A percentile compares a stretch with the other conserved stretches of the same genome.
phyloP scores from a whole-genome alignment of 2,797 vertebrate species.

The Ciconia nigra region DNA sequence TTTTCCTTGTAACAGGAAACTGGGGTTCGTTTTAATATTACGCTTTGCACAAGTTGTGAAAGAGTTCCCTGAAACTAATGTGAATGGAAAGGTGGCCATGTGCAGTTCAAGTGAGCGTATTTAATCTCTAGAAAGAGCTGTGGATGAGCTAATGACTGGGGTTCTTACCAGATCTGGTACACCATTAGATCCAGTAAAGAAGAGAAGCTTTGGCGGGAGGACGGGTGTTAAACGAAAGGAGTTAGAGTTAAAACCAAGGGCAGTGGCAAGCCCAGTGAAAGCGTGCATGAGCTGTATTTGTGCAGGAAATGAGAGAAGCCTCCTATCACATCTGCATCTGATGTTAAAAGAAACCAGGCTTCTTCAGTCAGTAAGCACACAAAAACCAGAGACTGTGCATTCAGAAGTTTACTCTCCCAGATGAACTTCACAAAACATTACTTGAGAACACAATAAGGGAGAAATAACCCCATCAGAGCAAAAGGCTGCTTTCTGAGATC shows the following conservation, averaged over 20 bases:
- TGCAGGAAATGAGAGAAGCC: neutral
- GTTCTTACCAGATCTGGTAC: neutral
- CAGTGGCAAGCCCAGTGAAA: neutral
- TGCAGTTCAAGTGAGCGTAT: accelerated
- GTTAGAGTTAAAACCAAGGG: neutral
- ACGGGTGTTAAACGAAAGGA: neutral
- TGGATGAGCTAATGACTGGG: neutral
- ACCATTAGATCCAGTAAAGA: neutral
- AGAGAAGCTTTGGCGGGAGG: neutral
- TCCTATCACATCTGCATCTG: neutral
- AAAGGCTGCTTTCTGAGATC: neutral
- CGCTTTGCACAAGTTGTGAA: neutral
- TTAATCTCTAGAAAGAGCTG: neutral
- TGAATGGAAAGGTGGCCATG: neutral
- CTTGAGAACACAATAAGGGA: neutral
- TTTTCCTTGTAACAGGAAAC: neutral
- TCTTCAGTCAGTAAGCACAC: neutral
- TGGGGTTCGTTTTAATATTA: neutral
- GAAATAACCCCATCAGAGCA: neutral
- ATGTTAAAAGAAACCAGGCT: neutral
- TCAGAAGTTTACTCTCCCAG: neutral
- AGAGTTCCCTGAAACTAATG: neutral
- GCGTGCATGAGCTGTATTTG: neutral
- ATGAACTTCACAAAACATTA: neutral
- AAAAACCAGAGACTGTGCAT: neutral